Base-by-base conservation (phyloP, 2,888 invertebrate species). In the Zootermopsis nevadensis region DNA sequence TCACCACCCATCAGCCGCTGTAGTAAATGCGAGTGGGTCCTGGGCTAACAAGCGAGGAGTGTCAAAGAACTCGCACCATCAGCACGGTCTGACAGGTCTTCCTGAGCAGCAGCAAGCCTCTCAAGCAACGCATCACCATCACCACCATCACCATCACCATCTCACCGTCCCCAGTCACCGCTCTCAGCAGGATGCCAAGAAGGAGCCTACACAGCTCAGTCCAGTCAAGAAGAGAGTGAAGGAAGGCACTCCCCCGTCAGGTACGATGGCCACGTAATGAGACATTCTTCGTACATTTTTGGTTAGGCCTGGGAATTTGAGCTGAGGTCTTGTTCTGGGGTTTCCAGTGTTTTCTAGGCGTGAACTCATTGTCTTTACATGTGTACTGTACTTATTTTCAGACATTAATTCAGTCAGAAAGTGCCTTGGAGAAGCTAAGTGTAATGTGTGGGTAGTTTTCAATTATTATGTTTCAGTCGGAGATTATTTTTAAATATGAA, bases 221-320 rank as follows among this genome's bases (percentile, higher is more conserved):
- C 99, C 99, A 2, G 98, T 98, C 38, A 99, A 99, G 91, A 99
- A 99, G 89, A 93, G 98, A 30, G 98, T 98, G 72, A 98, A 98
- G 89, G 98, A 98, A 89, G 97, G 97, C 88, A 97, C 98, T 35
- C 98, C 98, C 35, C 98, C 96, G 2, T 90, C 89, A 86, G 90
- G 89, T 87, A 82, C 77, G 82, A 19, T 81, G 22, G 55, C n/a
- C 0, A 48, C 8, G 48, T n/a, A n/a, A n/a, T n/a, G n/a, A n/a
- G n/a, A n/a, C n/a, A n/a, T n/a, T n/a, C n/a, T n/a, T n/a, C n/a
- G n/a, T n/a, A n/a, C n/a, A n/a, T n/a, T n/a, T n/a, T n/a, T n/a
- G 8, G 42, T 15, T 12, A 12, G 42, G 12, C 8, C 15, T 7
- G 42, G 12, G 15, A n/a, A 15, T 10, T 48, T 48, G 42, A 48